Conservation (phyloP, 2,888 invertebrate species). For the Drosophila maculinotata region DNA sequence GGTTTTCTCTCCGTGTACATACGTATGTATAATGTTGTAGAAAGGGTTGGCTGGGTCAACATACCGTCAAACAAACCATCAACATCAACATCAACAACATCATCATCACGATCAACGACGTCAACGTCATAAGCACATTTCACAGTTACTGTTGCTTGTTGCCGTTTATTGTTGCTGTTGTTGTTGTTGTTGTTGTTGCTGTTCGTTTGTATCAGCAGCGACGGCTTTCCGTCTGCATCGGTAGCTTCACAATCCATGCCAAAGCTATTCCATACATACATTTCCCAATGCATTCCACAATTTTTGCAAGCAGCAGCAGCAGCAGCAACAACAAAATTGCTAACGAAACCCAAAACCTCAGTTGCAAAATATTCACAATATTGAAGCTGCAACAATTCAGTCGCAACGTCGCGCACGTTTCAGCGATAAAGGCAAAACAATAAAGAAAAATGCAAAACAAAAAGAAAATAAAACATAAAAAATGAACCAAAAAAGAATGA, state of each 20-base stretch:
- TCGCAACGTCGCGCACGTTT: slow-evolving; percentile 71
- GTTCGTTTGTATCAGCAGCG: slow-evolving; percentile 2
- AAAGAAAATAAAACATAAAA: neutral
- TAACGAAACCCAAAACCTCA: slow-evolving; percentile 48
- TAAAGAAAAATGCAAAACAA: slow-evolving; percentile 1
- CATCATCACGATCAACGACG: slow-evolving; percentile 31
- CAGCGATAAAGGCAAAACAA: slow-evolving; percentile 55
- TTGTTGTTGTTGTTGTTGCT: slow-evolving; percentile 8
- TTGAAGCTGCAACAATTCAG: slow-evolving; percentile 55
- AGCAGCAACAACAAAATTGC: slow-evolving; percentile 25
- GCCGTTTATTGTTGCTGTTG: slow-evolving; percentile 7
- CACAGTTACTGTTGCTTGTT: slow-evolving; percentile 11
- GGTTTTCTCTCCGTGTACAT: neutral
- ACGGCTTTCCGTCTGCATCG: slow-evolving; percentile 11
- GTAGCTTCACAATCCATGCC: neutral
- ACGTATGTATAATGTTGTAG: slow-evolving; percentile 3
- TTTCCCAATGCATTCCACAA: slow-evolving; percentile 46
- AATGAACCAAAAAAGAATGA: slow-evolving; percentile 8
- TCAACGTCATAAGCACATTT: slow-evolving; percentile 32
- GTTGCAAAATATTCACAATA: slow-evolving; percentile 48
- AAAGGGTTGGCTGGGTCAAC: slow-evolving; percentile 58
- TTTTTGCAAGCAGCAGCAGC: slow-evolving; percentile 24
- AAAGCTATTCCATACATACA: slow-evolving; percentile 19
- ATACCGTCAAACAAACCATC: slow-evolving; percentile 34
- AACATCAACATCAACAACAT: slow-evolving; percentile 27